Base-by-base conservation (phyloP, 2,888 invertebrate genomes). In the Acheta domesticus region DNA sequence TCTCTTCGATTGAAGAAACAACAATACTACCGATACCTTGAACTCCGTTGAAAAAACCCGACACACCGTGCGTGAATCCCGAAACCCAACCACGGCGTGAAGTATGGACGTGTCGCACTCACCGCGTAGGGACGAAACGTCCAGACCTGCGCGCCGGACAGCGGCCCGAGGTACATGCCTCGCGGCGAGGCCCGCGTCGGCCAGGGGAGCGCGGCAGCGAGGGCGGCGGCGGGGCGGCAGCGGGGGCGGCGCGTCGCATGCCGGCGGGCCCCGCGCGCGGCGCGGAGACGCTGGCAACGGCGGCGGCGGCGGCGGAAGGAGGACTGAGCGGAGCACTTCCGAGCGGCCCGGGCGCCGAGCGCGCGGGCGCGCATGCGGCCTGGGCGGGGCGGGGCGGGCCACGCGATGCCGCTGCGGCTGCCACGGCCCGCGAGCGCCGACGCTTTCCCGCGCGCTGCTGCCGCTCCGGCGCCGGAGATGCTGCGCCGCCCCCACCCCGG, bases 111-210 rank as follows among this genome's bases (percentile, higher is more conserved):
- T 36, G 36, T 36, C 36, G 14, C 62, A 62, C 62, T 62, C 62
- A 62, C 62, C 62, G 11, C 5, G 14, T 62, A 14, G 62, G 62
- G 62, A 12, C 62, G 62, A n/a, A 62, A 62, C 16, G 62, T 62
- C 62, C 62, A 62, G n/a, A n/a, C 62, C 14, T n/a, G 62, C n/a
- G 62, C n/a, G 14, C 62, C 62, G 12, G 62, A 62, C 62, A 62
- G 62, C 62, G 62, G 62, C n/a, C 62, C 62, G 62, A 62, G 62
- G n/a, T 62, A 62, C 62, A 62, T 62, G n/a, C n/a, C 62, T 36
- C 36, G 36, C 36, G 36, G 36, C 62, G 19, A 62, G 62, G 62
- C 62, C 3, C 4, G 23, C 23, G 16, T 2, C 62, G 14, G 62
- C n/a, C 62, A 62, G 62, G n/a, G 3, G 62, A 14, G 62, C 12